Conservation (phyloP, 2,888 invertebrate species). For the Callosobruchus maculatus region DNA sequence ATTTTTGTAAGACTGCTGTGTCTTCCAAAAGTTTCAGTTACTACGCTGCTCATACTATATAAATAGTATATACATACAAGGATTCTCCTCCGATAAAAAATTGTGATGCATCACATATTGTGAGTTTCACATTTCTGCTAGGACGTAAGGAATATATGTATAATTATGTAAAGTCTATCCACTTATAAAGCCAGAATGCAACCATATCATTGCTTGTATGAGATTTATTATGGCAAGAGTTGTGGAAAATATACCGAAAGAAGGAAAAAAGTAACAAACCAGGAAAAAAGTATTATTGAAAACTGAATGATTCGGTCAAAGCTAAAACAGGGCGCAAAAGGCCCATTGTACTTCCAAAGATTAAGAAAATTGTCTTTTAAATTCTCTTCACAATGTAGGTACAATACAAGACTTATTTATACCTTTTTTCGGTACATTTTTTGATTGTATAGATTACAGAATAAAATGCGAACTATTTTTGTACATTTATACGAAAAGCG, state of each 20-base stretch:
- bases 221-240: neutral
- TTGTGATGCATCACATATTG: neutral
- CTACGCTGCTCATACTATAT: too few relatives aligned
- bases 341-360: too few relatives aligned
- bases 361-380: too few relatives aligned
- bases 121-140: neutral
- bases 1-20: too few relatives aligned
- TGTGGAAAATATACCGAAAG: neutral
- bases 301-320: too few relatives aligned
- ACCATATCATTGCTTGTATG: neutral
- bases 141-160: neutral
- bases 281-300: too few relatives aligned
- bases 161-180: neutral
- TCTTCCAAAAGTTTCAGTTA: too few relatives aligned
- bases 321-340: too few relatives aligned
- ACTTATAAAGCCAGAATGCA: neutral
- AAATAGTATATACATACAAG: neutral
- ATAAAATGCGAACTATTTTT: neutral
- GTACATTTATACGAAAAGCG: neutral
- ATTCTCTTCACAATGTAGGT: too few relatives aligned
- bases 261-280: too few relatives aligned
- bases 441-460: neutral
- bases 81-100: neutral
- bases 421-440: too few relatives aligned
- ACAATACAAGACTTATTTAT: too few relatives aligned